Evolutionary conservation across 2,113 vertebrate genomes (phyloP).

Genomic region (Thermophis baileyi): DNA sequence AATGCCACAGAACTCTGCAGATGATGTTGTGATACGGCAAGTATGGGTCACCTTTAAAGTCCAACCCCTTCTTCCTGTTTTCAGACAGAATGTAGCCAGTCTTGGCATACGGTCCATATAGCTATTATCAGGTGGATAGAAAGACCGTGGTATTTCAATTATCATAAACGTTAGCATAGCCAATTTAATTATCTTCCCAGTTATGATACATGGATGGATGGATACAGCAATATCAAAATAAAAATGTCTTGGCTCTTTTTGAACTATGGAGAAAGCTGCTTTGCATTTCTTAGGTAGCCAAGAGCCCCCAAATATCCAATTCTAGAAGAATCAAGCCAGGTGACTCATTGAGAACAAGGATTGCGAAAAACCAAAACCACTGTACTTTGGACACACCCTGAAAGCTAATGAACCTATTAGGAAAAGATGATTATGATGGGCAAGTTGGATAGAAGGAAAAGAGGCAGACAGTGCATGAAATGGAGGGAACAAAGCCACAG

Average conservation of each 20-base stretch:
- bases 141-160: neutral
- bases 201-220: neutral
- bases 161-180: neutral
- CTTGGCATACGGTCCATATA: neutral
- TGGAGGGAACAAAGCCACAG: neutral
- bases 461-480: neutral
- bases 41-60: neutral
- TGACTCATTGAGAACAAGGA: neutral
- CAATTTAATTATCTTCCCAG: neutral
- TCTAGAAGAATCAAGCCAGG: neutral
- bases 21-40: neutral
- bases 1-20: neutral
- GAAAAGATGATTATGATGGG: neutral
- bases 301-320: neutral
- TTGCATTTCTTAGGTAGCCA: neutral
- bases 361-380: neutral
- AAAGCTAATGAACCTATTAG: neutral
- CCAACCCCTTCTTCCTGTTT: neutral
- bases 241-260: neutral
- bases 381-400: neutral
- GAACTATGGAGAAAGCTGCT: neutral
- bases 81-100: neutral
- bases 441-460: neutral
- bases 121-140: neutral
- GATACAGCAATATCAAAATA: neutral